A percentile compares a stretch with the other conserved stretches of the same genome.
Conservation (phyloP, 2,888 invertebrate genomes). For the Epicampocera succincta region DNA sequence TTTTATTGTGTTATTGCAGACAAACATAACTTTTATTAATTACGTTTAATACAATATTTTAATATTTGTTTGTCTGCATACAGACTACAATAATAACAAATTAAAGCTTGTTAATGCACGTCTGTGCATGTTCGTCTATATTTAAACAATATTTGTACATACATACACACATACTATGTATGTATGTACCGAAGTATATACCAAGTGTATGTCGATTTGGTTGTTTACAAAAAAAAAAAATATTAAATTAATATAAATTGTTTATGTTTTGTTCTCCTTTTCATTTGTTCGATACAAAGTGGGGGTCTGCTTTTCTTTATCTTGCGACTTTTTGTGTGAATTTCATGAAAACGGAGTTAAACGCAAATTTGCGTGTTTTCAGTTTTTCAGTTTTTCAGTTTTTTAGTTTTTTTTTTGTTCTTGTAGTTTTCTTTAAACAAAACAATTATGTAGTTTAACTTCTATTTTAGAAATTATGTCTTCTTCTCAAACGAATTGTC, state of each 20-base stretch:
- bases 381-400: conserved; percentile 28
- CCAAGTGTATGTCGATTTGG: too few relatives aligned
- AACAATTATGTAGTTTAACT: conserved; percentile 59
- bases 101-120: too few relatives aligned
- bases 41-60: too few relatives aligned
- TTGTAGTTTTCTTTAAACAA: conserved; percentile 57
- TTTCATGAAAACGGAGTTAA: conserved; percentile 52
- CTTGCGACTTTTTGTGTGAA: conserved; percentile 33
- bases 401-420: conserved; percentile 22
- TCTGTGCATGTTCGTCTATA: too few relatives aligned
- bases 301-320: conserved; percentile 22
- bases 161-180: not conserved
- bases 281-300: conserved; percentile 5
- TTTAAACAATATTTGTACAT: not conserved
- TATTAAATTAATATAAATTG: conserved; percentile 23
- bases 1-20: too few relatives aligned
- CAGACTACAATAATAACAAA: too few relatives aligned
- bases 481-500: conserved; percentile 52
- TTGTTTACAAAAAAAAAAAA: not conserved
- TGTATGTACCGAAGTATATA: too few relatives aligned
- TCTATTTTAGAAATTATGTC: conserved; percentile 50
- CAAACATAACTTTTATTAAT: too few relatives aligned
- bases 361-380: conserved; percentile 68
- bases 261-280: not conserved
- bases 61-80: too few relatives aligned